Evolutionary conservation across 2,797 vertebrate species (phyloP).

Genomic region (Aselliscus stoliczkanus): DNA sequence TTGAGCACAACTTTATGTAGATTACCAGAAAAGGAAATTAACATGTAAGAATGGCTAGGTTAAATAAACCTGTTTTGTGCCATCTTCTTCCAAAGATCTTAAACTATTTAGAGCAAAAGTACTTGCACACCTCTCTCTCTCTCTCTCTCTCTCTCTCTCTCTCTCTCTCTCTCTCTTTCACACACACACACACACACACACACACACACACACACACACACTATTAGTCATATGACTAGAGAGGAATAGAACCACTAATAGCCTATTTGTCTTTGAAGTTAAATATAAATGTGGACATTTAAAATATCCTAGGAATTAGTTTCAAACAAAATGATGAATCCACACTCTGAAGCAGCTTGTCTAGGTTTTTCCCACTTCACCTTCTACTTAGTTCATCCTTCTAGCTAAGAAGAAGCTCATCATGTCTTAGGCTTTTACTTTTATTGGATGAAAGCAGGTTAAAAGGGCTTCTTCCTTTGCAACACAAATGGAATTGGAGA

Average conservation of each 20-base stretch:
- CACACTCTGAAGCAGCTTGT: neutral
- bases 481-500: neutral
- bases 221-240: neutral
- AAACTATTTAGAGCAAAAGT: neutral
- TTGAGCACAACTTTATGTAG: neutral
- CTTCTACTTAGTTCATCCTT: neutral
- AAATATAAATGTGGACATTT: neutral
- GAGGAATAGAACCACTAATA: neutral
- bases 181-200: neutral
- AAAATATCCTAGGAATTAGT: neutral
- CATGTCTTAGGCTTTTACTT: conserved; percentile 10
- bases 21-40: neutral
- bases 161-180: too few species aligned
- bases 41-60: neutral
- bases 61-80: neutral
- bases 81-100: neutral
- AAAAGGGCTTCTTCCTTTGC: neutral
- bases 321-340: neutral
- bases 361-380: neutral
- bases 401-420: neutral
- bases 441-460: neutral
- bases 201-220: neutral
- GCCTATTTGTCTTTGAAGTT: neutral
- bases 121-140: neutral
- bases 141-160: too few species aligned